These are phyloP conservation scores for Crotalus helleri DNA, from an alignment of 2,113 vertebrate genomes.

Conservation along the genomic window DNA sequence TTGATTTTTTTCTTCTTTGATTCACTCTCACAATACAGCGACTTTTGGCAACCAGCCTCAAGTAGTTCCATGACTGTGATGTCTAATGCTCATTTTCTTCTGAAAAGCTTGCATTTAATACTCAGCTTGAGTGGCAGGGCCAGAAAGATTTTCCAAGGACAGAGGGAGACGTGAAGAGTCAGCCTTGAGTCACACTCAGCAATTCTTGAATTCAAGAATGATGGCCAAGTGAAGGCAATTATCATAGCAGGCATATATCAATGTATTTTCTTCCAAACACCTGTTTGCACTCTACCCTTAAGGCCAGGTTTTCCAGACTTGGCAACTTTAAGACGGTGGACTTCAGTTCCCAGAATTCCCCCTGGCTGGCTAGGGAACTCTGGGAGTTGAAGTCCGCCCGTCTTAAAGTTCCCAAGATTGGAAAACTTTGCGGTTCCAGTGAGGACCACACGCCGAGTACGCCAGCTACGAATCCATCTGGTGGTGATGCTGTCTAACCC, in stretches of 20 bases:
- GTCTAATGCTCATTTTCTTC: not conserved
- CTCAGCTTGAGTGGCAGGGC: rapidly evolving
- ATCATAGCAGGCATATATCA: not conserved
- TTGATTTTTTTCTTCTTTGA: not conserved
- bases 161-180: not conserved
- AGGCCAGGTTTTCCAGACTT: not conserved
- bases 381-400: too few species aligned
- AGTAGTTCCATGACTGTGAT: not conserved
- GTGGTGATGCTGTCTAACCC: too few species aligned
- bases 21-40: not conserved
- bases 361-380: too few species aligned
- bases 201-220: not conserved
- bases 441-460: too few species aligned
- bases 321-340: too few species aligned
- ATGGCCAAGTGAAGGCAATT: not conserved
- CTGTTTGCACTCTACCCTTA: not conserved
- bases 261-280: not conserved
- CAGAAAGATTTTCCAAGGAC: not conserved
- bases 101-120: not conserved
- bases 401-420: too few species aligned
- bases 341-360: too few species aligned
- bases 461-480: too few species aligned
- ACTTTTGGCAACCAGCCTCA: not conserved
- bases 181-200: not conserved
- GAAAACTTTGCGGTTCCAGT: too few species aligned